phyloP scores from a whole-genome alignment of 2,888 invertebrate species.

The Morinoia aosen region DNA sequence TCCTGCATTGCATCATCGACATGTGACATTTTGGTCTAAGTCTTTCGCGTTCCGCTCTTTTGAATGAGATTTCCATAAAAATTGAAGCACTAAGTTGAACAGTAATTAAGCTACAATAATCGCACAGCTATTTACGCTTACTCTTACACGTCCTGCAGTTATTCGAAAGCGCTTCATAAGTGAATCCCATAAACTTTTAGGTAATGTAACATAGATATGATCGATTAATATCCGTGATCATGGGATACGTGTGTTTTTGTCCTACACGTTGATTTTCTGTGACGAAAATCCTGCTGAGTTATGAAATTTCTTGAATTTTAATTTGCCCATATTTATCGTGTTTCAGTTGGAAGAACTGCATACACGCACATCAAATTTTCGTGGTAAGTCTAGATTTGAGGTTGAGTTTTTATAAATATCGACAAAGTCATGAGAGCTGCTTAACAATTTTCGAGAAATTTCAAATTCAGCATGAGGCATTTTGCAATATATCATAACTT shows the following conservation, averaged over 20 bases:
- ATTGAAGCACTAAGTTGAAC: not conserved
- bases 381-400: not conserved
- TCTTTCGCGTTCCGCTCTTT: not conserved
- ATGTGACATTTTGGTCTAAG: not conserved
- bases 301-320: not conserved
- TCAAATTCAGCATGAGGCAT: not conserved
- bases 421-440: not conserved
- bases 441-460: not conserved
- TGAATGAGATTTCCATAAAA: not conserved
- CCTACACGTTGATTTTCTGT: not conserved
- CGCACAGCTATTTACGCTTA: not conserved
- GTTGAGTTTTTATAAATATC: not conserved
- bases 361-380: not conserved
- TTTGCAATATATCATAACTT: not conserved
- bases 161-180: not conserved
- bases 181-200: not conserved
- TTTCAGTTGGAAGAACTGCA: not conserved
- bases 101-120: not conserved
- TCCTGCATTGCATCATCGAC: not conserved
- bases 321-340: not conserved
- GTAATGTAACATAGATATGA: not conserved
- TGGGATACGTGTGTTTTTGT: not conserved
- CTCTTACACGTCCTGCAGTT: not conserved
- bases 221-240: not conserved
- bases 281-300: not conserved